Evolutionary conservation across 1,140 invertebrate genomes (phyloP).

Genomic region (Zaprionus africanus): DNA sequence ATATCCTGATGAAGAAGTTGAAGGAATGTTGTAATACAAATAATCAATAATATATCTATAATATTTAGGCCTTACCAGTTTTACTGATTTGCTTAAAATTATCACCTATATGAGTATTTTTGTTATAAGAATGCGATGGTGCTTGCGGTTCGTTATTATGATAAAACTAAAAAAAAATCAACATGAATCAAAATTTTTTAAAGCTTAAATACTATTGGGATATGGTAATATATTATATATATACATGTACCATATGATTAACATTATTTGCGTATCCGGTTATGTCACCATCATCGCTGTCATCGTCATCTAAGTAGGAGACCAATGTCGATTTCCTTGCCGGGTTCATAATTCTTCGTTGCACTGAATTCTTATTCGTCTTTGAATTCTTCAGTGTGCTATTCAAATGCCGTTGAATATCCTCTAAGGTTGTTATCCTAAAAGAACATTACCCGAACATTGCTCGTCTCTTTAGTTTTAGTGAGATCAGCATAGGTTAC

Average conservation of each 20-base stretch:
- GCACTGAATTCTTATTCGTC: background rate
- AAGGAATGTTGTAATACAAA: background rate
- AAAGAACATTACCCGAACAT: slow-evolving; percentile 13
- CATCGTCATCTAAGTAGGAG: slow-evolving; percentile 25
- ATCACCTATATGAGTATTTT: background rate
- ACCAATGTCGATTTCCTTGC: background rate
- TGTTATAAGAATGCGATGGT: slow-evolving; percentile 12
- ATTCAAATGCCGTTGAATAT: slow-evolving; percentile 46
- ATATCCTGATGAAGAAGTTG: slow-evolving; percentile 40
- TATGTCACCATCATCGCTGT: slow-evolving; percentile 63
- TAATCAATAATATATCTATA: background rate
- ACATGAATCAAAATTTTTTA: background rate
- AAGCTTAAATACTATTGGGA: slow-evolving; percentile 20
- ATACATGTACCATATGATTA: background rate
- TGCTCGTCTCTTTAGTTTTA: background rate
- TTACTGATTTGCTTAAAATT: slow-evolving; percentile 47
- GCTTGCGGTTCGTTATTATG: background rate
- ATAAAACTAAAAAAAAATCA: slow-evolving; percentile 23
- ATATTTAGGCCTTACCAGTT: slow-evolving; percentile 37
- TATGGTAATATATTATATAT: slow-evolving; percentile 1
- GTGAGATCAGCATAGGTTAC: slow-evolving; percentile 5
- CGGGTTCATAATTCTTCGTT: slow-evolving; percentile 2
- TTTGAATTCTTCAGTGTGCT: slow-evolving; percentile 5
- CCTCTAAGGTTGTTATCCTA: slow-evolving; percentile 49
- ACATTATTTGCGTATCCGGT: slow-evolving; percentile 64